A percentile compares a stretch with the other conserved stretches of the same genome.
Conservation (phyloP, 2,113 vertebrate genomes). For the Chionodraco myersi region DNA sequence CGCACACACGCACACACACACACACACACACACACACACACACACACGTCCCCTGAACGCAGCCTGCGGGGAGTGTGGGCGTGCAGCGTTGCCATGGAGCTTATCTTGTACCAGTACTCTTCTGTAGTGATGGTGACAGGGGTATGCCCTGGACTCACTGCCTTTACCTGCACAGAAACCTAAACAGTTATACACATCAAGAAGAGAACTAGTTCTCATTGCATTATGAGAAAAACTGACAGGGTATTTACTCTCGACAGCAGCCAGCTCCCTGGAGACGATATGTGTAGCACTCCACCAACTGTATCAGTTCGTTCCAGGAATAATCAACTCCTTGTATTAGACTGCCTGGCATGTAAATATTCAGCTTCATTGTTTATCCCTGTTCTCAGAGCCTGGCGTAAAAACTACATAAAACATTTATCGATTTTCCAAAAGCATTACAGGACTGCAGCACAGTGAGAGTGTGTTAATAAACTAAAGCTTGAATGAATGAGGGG, state of each 20-base stretch:
- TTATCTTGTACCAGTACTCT: constrained; percentile 61
- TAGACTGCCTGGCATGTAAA: constrained; percentile 10
- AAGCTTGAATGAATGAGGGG: constrained; percentile 22
- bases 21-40: too few relatives aligned
- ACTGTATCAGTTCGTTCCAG: background rate
- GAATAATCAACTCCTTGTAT: background rate
- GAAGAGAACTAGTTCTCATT: background rate
- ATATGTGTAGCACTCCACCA: constrained; percentile 22
- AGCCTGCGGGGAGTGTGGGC: constrained; percentile 82
- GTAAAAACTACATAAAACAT: constrained; percentile 37
- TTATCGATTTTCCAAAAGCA: constrained; percentile 18
- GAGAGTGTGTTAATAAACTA: constrained; percentile 11
- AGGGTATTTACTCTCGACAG: background rate
- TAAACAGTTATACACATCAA: background rate
- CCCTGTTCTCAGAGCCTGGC: constrained; percentile 11
- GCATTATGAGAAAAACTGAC: background rate
- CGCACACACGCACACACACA: too few relatives aligned
- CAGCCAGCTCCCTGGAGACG: background rate
- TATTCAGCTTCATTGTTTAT: constrained; percentile 7
- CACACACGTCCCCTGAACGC: constrained; percentile 27
- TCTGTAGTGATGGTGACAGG: constrained; percentile 66
- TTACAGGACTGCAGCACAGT: background rate
- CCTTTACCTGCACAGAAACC: constrained; percentile 66
- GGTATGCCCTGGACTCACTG: constrained; percentile 59
- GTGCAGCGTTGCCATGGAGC: constrained; percentile 80